A percentile compares a stretch with the other conserved stretches of the same genome.
These are phyloP conservation scores for Trematomus bernacchii DNA, from an alignment of 2,797 vertebrate species.

Conservation along the genomic window DNA sequence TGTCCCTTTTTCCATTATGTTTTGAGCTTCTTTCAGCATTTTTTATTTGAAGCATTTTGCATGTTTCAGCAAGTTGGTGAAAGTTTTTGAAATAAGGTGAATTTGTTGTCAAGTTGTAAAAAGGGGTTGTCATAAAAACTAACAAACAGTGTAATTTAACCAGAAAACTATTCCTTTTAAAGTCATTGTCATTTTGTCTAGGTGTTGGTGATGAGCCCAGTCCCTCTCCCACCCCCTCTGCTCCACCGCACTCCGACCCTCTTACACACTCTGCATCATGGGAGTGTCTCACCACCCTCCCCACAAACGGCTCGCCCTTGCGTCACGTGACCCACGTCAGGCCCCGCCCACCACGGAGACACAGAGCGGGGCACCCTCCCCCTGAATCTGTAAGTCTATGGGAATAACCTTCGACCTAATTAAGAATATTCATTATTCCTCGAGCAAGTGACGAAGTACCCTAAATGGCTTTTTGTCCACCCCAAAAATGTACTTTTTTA, in stretches of 20 bases:
- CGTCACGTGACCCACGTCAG: conserved; percentile 91
- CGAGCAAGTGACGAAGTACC: background rate
- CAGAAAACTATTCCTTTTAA: background rate
- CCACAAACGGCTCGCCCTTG: conserved; percentile 91
- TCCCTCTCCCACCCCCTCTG: conserved; percentile 81
- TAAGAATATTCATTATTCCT: background rate
- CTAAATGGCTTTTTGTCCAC: background rate
- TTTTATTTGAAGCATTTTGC: no score
- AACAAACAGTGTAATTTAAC: background rate
- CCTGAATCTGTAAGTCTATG: conserved; percentile 81
- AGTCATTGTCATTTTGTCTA: background rate
- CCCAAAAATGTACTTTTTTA: background rate
- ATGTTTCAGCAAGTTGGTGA: no score
- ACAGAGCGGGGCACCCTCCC: conserved; percentile 81
- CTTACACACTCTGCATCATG: conserved; percentile 89
- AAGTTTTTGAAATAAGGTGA: no score
- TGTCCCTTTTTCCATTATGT: no score
- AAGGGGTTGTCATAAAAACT: no score
- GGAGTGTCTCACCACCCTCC: conserved; percentile 91
- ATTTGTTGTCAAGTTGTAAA: no score
- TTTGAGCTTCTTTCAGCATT: no score
- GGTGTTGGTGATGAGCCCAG: conserved; percentile 75
- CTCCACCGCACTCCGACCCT: conserved; percentile 81
- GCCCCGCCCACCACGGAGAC: conserved; percentile 89
- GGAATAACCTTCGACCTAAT: conserved; percentile 17